phyloP scores from a whole-genome alignment of 2,113 vertebrate species.

The Notothenia coriiceps region DNA sequence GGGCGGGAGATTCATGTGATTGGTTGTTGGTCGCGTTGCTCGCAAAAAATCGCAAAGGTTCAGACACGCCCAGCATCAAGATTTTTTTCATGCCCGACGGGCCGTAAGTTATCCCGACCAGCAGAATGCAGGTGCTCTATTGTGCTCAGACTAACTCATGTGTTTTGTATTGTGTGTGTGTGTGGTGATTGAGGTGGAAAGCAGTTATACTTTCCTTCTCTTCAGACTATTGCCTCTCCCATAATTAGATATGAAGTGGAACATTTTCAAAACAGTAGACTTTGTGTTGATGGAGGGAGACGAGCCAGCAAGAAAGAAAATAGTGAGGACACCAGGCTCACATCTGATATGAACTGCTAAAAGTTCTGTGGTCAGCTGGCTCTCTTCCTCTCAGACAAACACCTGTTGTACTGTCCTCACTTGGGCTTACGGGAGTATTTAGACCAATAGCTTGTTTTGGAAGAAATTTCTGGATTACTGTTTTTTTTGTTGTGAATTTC shows the following conservation, averaged over 20 bases:
- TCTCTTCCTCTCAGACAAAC: background rate
- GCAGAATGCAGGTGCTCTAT: no score
- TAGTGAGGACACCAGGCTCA: no score
- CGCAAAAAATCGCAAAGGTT: no score
- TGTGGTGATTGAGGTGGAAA: background rate
- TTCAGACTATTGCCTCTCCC: background rate
- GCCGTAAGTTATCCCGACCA: background rate
- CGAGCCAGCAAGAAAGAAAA: background rate
- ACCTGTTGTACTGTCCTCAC: background rate
- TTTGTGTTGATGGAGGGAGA: conserved; percentile 5
- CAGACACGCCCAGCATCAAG: no score
- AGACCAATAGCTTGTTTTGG: conserved; percentile 17
- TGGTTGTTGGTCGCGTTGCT: no score
- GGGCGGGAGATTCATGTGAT: no score
- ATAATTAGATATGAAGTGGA: background rate
- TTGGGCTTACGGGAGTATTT: background rate
- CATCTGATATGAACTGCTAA: background rate
- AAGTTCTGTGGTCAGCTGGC: background rate
- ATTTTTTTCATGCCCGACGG: no score
- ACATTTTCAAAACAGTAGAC: conserved; percentile 11
- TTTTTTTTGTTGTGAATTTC: conserved; percentile 16
- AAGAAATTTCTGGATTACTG: conserved; percentile 21
- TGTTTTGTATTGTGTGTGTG: no score
- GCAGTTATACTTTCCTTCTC: background rate
- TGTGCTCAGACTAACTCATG: no score